Conservation (phyloP, 2,113 vertebrate genomes). For the Struthio camelus region DNA sequence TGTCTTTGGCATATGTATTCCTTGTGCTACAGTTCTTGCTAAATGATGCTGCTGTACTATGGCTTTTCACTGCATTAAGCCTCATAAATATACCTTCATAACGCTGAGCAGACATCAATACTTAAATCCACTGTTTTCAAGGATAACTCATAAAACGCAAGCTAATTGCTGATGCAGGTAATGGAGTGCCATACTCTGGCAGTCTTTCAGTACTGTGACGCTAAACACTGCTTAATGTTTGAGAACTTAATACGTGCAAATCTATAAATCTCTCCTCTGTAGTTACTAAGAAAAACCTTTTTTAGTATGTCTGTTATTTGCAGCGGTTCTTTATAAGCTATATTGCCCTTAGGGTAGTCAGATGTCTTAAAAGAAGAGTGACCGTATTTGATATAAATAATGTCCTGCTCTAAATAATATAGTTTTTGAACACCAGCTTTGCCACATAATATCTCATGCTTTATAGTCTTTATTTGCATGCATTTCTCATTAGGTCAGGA, state of each 20-base stretch:
- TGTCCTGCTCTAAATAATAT: background rate
- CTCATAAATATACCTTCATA: slow-evolving; percentile 20
- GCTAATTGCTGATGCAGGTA: slow-evolving; percentile 50
- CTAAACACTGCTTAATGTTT: slow-evolving; percentile 46
- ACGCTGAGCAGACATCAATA: slow-evolving; percentile 23
- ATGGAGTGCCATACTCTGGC: background rate
- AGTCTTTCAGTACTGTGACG: slow-evolving; percentile 22
- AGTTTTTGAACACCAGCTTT: background rate
- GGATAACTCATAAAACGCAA: slow-evolving; percentile 53
- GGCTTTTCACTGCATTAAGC: slow-evolving; percentile 53
- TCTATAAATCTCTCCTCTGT: slow-evolving; percentile 41
- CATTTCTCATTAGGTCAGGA: background rate
- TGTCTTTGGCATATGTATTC: slow-evolving; percentile 27
- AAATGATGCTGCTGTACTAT: slow-evolving; percentile 44
- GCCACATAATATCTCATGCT: background rate
- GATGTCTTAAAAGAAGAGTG: slow-evolving; percentile 4
- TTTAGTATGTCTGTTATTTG: background rate
- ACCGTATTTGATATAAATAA: background rate
- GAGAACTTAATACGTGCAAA: slow-evolving; percentile 53
- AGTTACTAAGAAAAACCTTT: slow-evolving; percentile 12
- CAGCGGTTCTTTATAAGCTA: background rate
- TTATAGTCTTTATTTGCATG: background rate
- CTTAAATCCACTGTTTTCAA: slow-evolving; percentile 26
- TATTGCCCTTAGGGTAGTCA: background rate
- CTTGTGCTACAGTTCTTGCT: slow-evolving; percentile 38